phyloP scores from a whole-genome alignment of 1,140 invertebrate genomes.

The Drosophila novamexicana region DNA sequence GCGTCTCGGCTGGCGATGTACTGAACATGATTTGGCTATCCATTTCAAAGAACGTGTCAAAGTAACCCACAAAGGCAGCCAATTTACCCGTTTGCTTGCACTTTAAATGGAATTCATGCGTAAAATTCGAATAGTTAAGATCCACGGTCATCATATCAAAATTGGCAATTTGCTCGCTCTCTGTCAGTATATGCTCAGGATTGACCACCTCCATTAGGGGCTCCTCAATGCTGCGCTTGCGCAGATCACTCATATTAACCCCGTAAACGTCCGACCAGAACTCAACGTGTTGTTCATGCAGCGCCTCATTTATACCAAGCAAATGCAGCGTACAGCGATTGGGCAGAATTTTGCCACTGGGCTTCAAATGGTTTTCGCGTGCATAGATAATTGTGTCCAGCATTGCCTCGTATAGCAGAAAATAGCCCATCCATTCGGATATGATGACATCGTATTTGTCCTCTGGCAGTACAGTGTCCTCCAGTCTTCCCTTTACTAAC shows the following conservation, averaged over 20 bases:
- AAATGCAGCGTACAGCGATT: constrained; percentile 96
- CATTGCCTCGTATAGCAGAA: constrained; percentile 99
- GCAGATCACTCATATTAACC: constrained; percentile 98
- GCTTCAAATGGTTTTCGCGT: constrained; percentile 93
- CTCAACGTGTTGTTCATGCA: constrained; percentile 90
- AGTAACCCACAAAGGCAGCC: constrained; percentile 96
- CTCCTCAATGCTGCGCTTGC: constrained; percentile 94
- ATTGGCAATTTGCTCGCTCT: constrained; percentile 87
- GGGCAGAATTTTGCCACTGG: constrained; percentile 90
- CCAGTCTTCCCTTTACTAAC: constrained; percentile 92
- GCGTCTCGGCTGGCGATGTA: constrained; percentile 90
- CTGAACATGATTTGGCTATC: constrained; percentile 88
- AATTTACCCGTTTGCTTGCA: constrained; percentile 90
- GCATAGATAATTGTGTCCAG: constrained; percentile 96
- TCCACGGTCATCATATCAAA: constrained; percentile 94
- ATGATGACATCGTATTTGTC: constrained; percentile 98
- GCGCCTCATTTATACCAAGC: constrained; percentile 93
- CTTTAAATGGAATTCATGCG: constrained; percentile 90
- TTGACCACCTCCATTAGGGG: constrained; percentile 95
- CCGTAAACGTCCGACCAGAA: constrained; percentile 99
- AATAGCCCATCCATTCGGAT: constrained; percentile 99
- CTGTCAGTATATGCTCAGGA: constrained; percentile 91
- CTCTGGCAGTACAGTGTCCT: constrained; percentile 92
- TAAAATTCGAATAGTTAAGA: constrained; percentile 92
- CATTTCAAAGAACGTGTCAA: constrained; percentile 94